Conservation (phyloP, 2,888 invertebrate genomes). For the Autographa pulchrina region DNA sequence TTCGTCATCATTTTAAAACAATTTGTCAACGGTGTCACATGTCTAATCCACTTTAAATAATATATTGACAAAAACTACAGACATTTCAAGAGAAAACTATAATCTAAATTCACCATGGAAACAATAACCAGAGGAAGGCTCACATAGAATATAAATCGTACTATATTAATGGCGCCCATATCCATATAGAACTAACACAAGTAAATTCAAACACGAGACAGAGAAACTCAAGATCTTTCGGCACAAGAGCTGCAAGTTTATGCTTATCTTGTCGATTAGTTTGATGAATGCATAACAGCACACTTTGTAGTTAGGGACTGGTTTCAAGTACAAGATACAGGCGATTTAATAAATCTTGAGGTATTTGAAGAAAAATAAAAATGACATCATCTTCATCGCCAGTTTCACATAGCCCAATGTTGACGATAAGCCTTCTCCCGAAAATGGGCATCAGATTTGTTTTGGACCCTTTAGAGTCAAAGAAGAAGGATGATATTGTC, state of each 20-base stretch:
- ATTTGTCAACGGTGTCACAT: too few relatives aligned
- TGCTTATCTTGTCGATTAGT: slow-evolving; percentile 80
- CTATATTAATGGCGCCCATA: neutral
- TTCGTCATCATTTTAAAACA: too few relatives aligned
- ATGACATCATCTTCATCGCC: too few relatives aligned
- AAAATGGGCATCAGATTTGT: too few relatives aligned
- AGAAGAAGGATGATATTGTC: too few relatives aligned
- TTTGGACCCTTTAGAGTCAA: too few relatives aligned
- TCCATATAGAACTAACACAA: neutral
- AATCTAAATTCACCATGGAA: neutral
- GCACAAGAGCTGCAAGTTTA: slow-evolving; percentile 50
- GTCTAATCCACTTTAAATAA: too few relatives aligned
- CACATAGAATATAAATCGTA: neutral
- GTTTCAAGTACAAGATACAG: slow-evolving; percentile 36
- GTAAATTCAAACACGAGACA: slow-evolving; percentile 11
- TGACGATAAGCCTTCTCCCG: too few relatives aligned
- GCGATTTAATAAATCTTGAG: neutral
- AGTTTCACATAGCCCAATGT: too few relatives aligned
- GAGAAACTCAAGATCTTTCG: slow-evolving; percentile 58
- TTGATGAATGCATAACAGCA: slow-evolving; percentile 74
- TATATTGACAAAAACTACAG: too few relatives aligned
- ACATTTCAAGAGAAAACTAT: neutral
- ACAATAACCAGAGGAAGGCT: neutral
- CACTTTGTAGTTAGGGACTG: slow-evolving; percentile 56
- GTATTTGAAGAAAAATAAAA: too few relatives aligned